A percentile compares a stretch with the other conserved stretches of the same genome.
Evolutionary conservation across 2,797 vertebrate species (phyloP).

Genomic region (Pygocentrus nattereri): DNA sequence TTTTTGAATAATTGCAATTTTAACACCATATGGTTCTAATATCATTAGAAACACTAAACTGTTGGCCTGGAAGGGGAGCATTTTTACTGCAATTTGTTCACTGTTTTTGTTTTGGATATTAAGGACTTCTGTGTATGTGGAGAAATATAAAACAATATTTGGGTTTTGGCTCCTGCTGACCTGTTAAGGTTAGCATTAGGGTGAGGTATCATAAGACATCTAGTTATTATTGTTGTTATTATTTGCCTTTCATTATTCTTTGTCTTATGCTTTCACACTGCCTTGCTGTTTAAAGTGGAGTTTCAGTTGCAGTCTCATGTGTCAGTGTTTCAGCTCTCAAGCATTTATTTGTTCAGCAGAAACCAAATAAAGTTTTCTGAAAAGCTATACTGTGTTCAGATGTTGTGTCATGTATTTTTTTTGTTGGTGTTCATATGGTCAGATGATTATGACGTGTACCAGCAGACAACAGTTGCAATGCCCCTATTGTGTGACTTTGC

Average conservation of each 20-base stretch:
- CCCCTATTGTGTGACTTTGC: background rate
- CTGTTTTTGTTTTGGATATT: conserved; percentile 17
- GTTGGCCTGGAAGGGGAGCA: background rate
- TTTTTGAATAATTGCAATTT: too few relatives aligned
- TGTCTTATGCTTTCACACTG: background rate
- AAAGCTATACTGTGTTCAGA: conserved; percentile 16
- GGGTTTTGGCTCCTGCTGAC: conserved; percentile 12
- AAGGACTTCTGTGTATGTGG: background rate
- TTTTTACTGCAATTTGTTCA: conserved; percentile 1
- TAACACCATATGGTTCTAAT: background rate
- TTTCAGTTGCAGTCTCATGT: background rate
- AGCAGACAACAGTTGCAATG: background rate
- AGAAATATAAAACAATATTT: background rate
- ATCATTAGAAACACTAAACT: background rate
- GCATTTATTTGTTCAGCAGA: conserved; percentile 21
- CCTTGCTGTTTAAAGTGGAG: conserved; percentile 35
- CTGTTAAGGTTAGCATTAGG: background rate
- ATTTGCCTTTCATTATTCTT: conserved; percentile 14
- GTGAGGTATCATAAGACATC: conserved; percentile 23
- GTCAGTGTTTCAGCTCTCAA: background rate
- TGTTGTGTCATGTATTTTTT: too few relatives aligned
- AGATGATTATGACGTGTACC: background rate
- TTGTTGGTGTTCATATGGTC: background rate
- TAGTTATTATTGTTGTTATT: conserved; percentile 8
- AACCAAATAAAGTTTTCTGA: conserved; percentile 40